Evolutionary conservation across 2,888 invertebrate species (phyloP).

Genomic region (Aleiodes alternator): DNA sequence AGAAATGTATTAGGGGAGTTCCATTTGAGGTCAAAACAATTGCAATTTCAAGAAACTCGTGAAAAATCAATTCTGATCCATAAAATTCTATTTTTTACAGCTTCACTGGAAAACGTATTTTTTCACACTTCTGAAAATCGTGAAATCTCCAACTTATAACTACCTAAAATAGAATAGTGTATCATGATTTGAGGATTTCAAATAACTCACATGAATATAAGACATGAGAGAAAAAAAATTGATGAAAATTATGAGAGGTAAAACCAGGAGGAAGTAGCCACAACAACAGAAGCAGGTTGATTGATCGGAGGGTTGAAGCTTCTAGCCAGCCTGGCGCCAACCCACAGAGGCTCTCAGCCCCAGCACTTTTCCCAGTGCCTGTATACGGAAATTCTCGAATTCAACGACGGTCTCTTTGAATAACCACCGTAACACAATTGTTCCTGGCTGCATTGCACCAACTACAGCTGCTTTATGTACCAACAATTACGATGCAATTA

Average conservation of each 20-base stretch:
- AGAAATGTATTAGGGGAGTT: too few species aligned
- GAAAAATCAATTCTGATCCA: too few species aligned
- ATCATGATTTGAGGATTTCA: too few species aligned
- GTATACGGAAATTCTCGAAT: not conserved
- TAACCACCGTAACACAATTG: slow-evolving; percentile 17
- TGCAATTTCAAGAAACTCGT: too few species aligned
- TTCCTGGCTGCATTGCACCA: slow-evolving; percentile 33
- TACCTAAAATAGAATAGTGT: too few species aligned
- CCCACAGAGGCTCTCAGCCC: slow-evolving; percentile 67
- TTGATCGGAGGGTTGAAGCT: slow-evolving; percentile 72
- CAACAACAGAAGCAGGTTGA: slow-evolving; percentile 70
- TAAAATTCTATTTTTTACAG: too few species aligned
- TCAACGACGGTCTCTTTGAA: not conserved
- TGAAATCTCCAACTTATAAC: too few species aligned
- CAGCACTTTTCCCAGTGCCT: slow-evolving; percentile 12
- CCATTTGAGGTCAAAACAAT: too few species aligned
- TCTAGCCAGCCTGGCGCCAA: slow-evolving; percentile 74
- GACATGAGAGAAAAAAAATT: slow-evolving; percentile 1
- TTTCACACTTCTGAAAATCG: too few species aligned
- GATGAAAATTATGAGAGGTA: slow-evolving; percentile 25
- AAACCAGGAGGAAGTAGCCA: slow-evolving; percentile 31
- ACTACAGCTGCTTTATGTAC: slow-evolving; percentile 48
- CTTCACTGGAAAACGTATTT: too few species aligned
- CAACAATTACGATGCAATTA: slow-evolving; percentile 61
- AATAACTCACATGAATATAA: too few species aligned